phyloP scores from a whole-genome alignment of 2,888 invertebrate species.

The Cephus pulcher region DNA sequence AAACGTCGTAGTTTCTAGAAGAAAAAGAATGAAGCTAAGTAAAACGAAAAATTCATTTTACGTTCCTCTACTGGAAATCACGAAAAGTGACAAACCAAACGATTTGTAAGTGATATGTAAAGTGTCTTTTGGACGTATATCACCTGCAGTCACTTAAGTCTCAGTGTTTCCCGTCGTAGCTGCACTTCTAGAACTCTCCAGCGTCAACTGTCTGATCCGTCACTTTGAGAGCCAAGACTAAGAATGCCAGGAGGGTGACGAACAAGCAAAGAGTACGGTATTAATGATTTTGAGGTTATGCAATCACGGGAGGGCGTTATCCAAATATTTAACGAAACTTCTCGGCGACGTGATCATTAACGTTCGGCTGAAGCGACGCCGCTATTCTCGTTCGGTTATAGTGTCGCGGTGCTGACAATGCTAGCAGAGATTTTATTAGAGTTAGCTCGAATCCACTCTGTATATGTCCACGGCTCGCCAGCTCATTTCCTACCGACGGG shows the following conservation, averaged over 20 bases:
- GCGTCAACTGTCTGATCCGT: not conserved
- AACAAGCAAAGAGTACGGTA: not conserved
- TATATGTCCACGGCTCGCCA: constrained; percentile 5
- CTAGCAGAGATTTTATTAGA: constrained; percentile 35
- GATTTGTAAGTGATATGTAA: not conserved
- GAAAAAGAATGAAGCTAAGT: not conserved
- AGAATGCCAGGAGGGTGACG: not conserved
- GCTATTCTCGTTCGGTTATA: not conserved
- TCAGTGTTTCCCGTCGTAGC: not conserved
- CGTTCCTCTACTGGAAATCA: not conserved
- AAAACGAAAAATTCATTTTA: not conserved
- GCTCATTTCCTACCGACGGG: constrained; percentile 25
- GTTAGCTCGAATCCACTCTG: constrained; percentile 2
- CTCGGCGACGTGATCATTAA: not conserved
- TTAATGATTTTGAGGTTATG: not conserved
- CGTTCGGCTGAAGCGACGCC: not conserved
- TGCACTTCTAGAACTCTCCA: not conserved
- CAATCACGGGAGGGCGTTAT: not conserved
- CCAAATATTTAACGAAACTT: not conserved
- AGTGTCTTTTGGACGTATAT: not conserved
- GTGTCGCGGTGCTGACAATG: not conserved
- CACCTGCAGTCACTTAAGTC: not conserved
- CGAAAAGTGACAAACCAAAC: not conserved
- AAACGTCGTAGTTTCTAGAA: not conserved
- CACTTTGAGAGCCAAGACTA: not conserved